Conservation (phyloP, 1,140 invertebrate genomes). For the Anadara kagoshimensis region DNA sequence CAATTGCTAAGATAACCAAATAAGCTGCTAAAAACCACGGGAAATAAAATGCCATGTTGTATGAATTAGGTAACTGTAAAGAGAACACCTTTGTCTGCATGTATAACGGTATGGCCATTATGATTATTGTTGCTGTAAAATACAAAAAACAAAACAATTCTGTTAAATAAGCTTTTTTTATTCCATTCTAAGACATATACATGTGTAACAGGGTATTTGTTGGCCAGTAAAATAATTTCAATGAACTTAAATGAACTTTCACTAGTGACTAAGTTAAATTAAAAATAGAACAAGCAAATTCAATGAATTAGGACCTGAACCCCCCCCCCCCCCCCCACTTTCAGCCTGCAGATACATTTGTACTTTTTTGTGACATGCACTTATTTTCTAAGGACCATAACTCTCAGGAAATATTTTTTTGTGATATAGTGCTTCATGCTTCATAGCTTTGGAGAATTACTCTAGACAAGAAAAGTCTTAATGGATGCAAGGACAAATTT, state of each 20-base stretch:
- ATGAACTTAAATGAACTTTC: background rate
- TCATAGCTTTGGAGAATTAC: too few relatives aligned
- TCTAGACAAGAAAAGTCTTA: too few relatives aligned
- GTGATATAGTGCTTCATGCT: too few relatives aligned
- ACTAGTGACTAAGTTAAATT: background rate
- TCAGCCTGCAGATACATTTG: too few relatives aligned
- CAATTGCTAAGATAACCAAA: constrained; percentile 84
- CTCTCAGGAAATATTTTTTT: too few relatives aligned
- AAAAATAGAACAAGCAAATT: background rate
- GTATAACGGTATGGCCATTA: constrained; percentile 87
- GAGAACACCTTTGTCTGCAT: constrained; percentile 88
- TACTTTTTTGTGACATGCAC: too few relatives aligned
- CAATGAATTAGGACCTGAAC: background rate
- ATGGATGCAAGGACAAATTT: too few relatives aligned
- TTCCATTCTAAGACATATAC: background rate
- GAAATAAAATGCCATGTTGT: constrained; percentile 92
- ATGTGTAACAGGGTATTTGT: too few relatives aligned
- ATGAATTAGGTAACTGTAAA: constrained; percentile 85
- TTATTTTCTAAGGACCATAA: too few relatives aligned
- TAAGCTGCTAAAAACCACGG: constrained; percentile 86
- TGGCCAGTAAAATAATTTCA: background rate
- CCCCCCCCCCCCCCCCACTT: too few relatives aligned
- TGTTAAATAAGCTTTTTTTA: background rate
- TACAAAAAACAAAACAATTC: constrained; percentile 28
- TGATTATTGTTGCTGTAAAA: constrained; percentile 75